These are phyloP conservation scores for Heliconius ismenius DNA, from an alignment of 2,888 invertebrate genomes.

Conservation along the genomic window DNA sequence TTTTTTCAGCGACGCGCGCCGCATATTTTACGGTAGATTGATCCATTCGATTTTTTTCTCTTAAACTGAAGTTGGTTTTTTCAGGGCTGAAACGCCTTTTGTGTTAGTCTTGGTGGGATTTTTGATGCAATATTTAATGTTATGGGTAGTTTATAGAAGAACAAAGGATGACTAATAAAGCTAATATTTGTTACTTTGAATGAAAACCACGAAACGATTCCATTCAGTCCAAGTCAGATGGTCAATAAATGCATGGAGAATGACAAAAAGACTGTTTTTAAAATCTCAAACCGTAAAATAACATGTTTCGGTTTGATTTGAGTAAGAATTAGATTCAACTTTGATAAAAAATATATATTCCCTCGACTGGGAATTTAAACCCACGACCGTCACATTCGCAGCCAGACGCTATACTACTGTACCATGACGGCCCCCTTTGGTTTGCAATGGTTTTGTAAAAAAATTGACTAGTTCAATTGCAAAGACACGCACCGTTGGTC, in stretches of 20 bases:
- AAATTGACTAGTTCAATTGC: slow-evolving; percentile 18
- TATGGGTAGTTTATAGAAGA: neutral
- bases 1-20: slow-evolving; percentile 52
- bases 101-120: neutral
- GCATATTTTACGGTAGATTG: slow-evolving; percentile 53
- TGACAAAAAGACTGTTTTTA: too few relatives aligned
- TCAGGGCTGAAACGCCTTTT: slow-evolving; percentile 16
- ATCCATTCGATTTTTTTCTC: slow-evolving; percentile 35
- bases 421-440: neutral
- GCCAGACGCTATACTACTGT: neutral
- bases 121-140: neutral
- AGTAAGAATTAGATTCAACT: too few relatives aligned
- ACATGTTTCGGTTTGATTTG: too few relatives aligned
- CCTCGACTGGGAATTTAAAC: neutral
- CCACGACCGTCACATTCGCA: neutral
- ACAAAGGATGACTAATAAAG: neutral
- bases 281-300: too few relatives aligned
- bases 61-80: slow-evolving; percentile 35
- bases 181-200: too few relatives aligned
- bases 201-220: too few relatives aligned
- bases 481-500: slow-evolving; percentile 30
- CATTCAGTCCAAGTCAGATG: too few relatives aligned
- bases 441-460: slow-evolving; percentile 28
- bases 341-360: too few relatives aligned
- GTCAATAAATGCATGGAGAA: too few relatives aligned